phyloP scores from a whole-genome alignment of 2,888 invertebrate genomes.

The Chrysomela aeneicollis region DNA sequence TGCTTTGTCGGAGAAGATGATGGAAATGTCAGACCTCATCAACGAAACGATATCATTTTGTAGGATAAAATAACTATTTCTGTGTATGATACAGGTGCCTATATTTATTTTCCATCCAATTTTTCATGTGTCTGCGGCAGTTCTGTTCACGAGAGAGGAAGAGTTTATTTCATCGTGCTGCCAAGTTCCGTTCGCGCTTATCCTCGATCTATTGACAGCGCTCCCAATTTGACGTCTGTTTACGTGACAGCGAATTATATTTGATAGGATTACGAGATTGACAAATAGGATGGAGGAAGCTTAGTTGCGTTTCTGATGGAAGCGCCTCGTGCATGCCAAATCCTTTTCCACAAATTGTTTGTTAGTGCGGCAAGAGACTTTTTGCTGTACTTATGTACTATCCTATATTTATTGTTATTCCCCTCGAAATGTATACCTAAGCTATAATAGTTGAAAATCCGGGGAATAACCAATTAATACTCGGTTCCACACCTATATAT shows the following conservation, averaged over 20 bases:
- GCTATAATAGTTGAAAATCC: too few species aligned
- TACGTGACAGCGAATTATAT: constrained; percentile 58
- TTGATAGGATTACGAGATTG: constrained; percentile 61
- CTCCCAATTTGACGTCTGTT: constrained; percentile 58
- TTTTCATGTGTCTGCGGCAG: constrained; percentile 2
- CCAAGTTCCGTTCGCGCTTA: constrained; percentile 35
- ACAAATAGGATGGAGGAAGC: constrained; percentile 59
- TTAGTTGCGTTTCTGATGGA: constrained; percentile 58
- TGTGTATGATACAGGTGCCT: too few species aligned
- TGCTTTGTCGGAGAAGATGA: background rate
- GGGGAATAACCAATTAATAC: too few species aligned
- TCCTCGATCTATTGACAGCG: constrained; percentile 54
- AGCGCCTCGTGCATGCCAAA: constrained; percentile 44
- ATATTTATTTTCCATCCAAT: background rate
- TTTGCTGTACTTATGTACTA: too few species aligned
- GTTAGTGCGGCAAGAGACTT: constrained; percentile 35
- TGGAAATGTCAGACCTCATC: background rate
- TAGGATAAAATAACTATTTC: too few species aligned
- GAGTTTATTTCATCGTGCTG: constrained; percentile 5
- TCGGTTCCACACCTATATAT: too few species aligned
- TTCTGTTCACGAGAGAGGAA: background rate
- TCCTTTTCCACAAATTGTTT: constrained; percentile 47
- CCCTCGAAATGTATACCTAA: too few species aligned
- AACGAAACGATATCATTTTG: background rate
- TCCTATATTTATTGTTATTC: too few species aligned